Percentiles rank a stretch among this genome's conserved stretches.
Conservation (phyloP, 2,113 vertebrate species). For the Hippocampus mohnikei region DNA sequence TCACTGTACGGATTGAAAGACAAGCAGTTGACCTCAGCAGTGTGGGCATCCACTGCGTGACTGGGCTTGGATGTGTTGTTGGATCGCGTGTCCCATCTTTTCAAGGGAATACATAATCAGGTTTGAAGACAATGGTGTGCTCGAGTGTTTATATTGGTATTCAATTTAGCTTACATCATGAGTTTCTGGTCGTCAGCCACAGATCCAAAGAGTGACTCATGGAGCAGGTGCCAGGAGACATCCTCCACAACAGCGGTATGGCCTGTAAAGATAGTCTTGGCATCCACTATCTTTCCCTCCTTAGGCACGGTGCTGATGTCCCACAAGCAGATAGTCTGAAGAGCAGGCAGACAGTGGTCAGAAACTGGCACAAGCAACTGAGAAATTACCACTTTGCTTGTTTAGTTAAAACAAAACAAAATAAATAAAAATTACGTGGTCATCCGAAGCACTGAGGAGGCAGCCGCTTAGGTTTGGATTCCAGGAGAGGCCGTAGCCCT, state of each 20-base stretch:
- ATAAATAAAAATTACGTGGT: constrained; percentile 78
- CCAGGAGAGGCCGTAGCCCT: constrained; percentile 97
- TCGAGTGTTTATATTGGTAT: neutral
- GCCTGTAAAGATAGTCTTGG: constrained; percentile 97
- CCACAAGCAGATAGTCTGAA: constrained; percentile 95
- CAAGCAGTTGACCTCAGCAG: constrained; percentile 95
- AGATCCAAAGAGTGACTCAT: constrained; percentile 93
- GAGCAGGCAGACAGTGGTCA: neutral
- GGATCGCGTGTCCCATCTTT: constrained; percentile 94
- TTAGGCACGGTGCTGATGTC: constrained; percentile 97
- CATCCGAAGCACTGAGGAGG: constrained; percentile 94
- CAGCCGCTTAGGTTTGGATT: constrained; percentile 97
- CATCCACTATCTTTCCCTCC: constrained; percentile 95
- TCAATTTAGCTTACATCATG: constrained; percentile 85
- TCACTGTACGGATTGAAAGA: constrained; percentile 98
- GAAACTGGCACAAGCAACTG: neutral
- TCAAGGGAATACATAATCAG: constrained; percentile 3
- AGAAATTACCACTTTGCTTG: neutral
- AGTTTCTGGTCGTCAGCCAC: constrained; percentile 97
- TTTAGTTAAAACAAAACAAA: neutral
- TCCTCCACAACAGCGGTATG: constrained; percentile 97
- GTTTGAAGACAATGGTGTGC: neutral
- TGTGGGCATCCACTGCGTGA: constrained; percentile 95
- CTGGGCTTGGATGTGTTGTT: constrained; percentile 98
- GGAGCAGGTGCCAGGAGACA: constrained; percentile 94